A percentile compares a stretch with the other conserved stretches of the same genome.
Evolutionary conservation across 1,140 invertebrate genomes (phyloP).

Genomic region (Chelonus insularis): DNA sequence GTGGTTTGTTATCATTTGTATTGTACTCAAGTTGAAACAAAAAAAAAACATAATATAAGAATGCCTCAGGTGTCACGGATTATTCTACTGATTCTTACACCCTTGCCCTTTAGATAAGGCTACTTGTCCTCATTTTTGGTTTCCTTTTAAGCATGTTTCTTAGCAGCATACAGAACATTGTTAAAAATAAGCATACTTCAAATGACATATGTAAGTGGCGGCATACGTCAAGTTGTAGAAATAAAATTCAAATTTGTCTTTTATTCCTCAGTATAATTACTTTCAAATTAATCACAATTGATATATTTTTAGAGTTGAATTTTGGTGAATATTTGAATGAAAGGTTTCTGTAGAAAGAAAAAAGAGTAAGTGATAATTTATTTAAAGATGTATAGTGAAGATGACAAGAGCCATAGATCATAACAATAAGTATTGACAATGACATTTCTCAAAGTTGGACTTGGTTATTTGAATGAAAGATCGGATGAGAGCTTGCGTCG

Average conservation of each 20-base stretch:
- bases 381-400: no score
- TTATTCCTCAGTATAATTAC: no score
- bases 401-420: no score
- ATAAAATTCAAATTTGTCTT: no score
- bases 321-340: no score
- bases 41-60: slow-evolving; percentile 51
- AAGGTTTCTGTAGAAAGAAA: no score
- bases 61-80: slow-evolving; percentile 57
- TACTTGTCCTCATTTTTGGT: slow-evolving; percentile 60
- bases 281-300: no score
- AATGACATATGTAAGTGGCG: no score
- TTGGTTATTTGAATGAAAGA: slow-evolving; percentile 28
- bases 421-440: neutral
- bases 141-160: slow-evolving; percentile 59
- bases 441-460: slow-evolving; percentile 37
- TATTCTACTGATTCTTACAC: slow-evolving; percentile 57
- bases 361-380: no score
- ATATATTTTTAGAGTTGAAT: no score
- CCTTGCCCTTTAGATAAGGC: slow-evolving; percentile 34
- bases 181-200: no score
- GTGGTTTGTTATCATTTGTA: slow-evolving; percentile 58
- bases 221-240: no score
- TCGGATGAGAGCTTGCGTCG: neutral
- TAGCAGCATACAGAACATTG: neutral
- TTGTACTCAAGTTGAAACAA: slow-evolving; percentile 18